Percentiles rank a stretch among this genome's conserved stretches.
phyloP scores from a whole-genome alignment of 2,888 invertebrate species.

The Rhodophaea formosa region DNA sequence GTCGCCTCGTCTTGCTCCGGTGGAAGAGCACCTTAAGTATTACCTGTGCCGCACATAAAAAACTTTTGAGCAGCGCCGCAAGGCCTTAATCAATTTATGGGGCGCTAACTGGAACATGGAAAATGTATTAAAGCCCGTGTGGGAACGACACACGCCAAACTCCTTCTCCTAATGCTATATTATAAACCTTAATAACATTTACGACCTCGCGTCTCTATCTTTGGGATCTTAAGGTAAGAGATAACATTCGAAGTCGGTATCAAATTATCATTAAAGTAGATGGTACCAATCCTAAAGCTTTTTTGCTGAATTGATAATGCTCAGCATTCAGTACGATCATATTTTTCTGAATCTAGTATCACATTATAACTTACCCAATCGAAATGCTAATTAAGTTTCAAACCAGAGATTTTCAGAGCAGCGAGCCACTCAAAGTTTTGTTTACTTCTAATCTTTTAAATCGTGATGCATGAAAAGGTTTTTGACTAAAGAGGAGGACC shows the following conservation, averaged over 20 bases:
- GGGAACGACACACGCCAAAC: slow-evolving; percentile 70
- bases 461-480: no score
- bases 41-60: slow-evolving; percentile 54
- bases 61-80: slow-evolving; percentile 69
- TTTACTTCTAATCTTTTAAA: no score
- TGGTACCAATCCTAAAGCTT: no score
- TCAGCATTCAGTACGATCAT: no score
- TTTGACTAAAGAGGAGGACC: no score
- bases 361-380: no score
- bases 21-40: slow-evolving; percentile 8
- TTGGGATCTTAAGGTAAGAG: slow-evolving; percentile 3
- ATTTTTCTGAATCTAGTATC: no score
- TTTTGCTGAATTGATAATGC: no score
- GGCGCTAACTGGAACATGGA: slow-evolving; percentile 80
- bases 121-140: slow-evolving; percentile 78
- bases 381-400: no score
- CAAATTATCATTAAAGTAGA: not conserved
- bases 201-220: slow-evolving; percentile 10
- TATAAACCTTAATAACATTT: slow-evolving; percentile 27
- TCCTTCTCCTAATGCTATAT: slow-evolving; percentile 44
- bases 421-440: no score
- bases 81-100: slow-evolving; percentile 79
- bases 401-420: no score
- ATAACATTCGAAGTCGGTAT: slow-evolving; percentile 18
- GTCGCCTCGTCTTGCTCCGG: not conserved